These are phyloP conservation scores for Limnephilus marmoratus DNA, from an alignment of 2,888 invertebrate genomes.

Conservation along the genomic window DNA sequence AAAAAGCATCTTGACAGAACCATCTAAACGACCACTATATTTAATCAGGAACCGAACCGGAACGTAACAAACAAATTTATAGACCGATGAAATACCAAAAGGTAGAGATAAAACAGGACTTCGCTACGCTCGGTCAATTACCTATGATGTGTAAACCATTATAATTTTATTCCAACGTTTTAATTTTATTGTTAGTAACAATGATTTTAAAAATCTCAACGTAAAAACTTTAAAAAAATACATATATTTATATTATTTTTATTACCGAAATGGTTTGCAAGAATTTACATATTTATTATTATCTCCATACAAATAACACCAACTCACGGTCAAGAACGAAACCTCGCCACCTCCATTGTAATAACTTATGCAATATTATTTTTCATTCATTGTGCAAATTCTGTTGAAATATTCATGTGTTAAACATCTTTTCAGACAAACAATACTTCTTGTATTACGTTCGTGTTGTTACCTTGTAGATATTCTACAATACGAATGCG, in stretches of 20 bases:
- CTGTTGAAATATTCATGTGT: neutral
- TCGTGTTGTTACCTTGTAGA: neutral
- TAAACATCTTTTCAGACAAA: neutral
- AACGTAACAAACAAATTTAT: too few species aligned
- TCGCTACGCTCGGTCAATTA: too few species aligned
- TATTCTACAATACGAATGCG: neutral
- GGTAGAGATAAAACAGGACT: too few species aligned
- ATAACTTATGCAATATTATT: neutral
- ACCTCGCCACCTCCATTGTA: constrained; percentile 4
- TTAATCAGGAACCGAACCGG: too few species aligned
- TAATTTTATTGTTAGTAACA: too few species aligned
- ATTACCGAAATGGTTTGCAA: neutral
- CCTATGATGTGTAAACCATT: too few species aligned
- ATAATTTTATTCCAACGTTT: too few species aligned
- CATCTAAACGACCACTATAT: too few species aligned
- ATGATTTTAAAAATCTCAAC: neutral
- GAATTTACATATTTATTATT: neutral
- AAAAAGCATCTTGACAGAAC: too few species aligned
- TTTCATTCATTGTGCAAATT: constrained; percentile 3
- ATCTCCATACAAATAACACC: constrained; percentile 63
- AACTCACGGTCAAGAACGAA: constrained; percentile 60
- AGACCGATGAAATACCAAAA: too few species aligned
- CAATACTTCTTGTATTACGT: neutral
- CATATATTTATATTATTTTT: neutral
- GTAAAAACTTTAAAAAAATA: neutral